phyloP scores from a whole-genome alignment of 2,888 invertebrate species.

The Agrotis clavis region DNA sequence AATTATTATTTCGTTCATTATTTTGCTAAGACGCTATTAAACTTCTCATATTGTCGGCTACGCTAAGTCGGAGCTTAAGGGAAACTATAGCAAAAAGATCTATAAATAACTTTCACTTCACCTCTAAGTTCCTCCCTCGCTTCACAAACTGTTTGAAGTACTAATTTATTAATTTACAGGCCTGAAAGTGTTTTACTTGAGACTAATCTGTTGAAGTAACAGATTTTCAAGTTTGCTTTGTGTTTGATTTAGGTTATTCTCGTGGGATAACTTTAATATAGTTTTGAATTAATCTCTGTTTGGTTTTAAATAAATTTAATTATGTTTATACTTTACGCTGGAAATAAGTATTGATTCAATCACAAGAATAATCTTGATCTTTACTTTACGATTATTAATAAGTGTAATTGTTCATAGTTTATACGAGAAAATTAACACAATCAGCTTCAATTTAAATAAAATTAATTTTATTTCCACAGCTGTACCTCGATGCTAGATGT shows the following conservation, averaged over 20 bases:
- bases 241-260: conserved; percentile 5
- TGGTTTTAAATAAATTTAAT: too few relatives aligned
- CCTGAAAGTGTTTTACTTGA: conserved; percentile 36
- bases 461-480: background rate
- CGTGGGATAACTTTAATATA: conserved; percentile 1
- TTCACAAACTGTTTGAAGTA: conserved; percentile 25
- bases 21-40: background rate
- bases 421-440: background rate
- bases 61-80: conserved; percentile 10
- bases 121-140: conserved; percentile 29
- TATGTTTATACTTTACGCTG: too few relatives aligned
- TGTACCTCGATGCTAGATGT: background rate
- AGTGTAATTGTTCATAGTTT: background rate
- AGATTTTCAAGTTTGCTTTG: conserved; percentile 12
- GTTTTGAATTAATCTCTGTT: background rate
- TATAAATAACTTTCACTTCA: conserved; percentile 31
- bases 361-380: background rate
- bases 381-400: background rate
- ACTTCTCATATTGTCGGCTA: conserved; percentile 33
- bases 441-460: background rate
- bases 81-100: conserved; percentile 22
- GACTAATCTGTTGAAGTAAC: conserved; percentile 36
- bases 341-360: too few relatives aligned
- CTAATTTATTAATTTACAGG: conserved; percentile 34
- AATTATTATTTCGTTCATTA: background rate